A percentile compares a stretch with the other conserved stretches of the same genome.
phyloP scores from a whole-genome alignment of 2,797 vertebrate genomes.

The Protonibea diacanthus region DNA sequence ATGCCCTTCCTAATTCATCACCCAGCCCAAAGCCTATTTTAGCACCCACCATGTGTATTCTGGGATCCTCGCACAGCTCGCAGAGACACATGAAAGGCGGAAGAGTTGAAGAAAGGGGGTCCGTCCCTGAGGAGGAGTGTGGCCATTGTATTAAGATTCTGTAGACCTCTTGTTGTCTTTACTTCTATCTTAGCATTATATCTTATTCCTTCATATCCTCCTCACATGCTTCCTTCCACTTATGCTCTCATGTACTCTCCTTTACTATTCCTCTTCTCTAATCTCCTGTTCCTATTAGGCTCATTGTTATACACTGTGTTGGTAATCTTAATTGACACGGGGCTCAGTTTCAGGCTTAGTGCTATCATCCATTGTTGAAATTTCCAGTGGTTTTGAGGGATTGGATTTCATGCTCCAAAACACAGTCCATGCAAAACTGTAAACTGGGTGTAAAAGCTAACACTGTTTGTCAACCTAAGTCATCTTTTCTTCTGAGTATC shows the following conservation, averaged over 20 bases:
- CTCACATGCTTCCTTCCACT: conserved; percentile 1
- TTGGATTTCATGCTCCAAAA: conserved; percentile 34
- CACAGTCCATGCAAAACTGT: conserved; percentile 1
- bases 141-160: conserved; percentile 23
- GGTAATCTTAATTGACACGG: conserved; percentile 5
- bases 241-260: background rate
- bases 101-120: conserved; percentile 38
- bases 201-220: conserved; percentile 7
- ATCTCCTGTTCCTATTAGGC: conserved; percentile 9
- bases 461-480: background rate
- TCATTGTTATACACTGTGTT: conserved; percentile 24
- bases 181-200: background rate
- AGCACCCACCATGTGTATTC: conserved; percentile 69
- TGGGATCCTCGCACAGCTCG: conserved; percentile 60
- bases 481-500: no score
- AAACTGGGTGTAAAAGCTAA: background rate
- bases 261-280: background rate
- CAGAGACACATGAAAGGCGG: conserved; percentile 60
- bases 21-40: conserved; percentile 65
- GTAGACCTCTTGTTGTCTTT: conserved; percentile 23
- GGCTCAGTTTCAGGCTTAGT: conserved; percentile 32
- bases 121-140: conserved; percentile 46
- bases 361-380: conserved; percentile 27
- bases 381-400: conserved; percentile 12
- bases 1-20: conserved; percentile 71